Conservation (phyloP, 2,113 vertebrate species). For the Lepus europaeus region DNA sequence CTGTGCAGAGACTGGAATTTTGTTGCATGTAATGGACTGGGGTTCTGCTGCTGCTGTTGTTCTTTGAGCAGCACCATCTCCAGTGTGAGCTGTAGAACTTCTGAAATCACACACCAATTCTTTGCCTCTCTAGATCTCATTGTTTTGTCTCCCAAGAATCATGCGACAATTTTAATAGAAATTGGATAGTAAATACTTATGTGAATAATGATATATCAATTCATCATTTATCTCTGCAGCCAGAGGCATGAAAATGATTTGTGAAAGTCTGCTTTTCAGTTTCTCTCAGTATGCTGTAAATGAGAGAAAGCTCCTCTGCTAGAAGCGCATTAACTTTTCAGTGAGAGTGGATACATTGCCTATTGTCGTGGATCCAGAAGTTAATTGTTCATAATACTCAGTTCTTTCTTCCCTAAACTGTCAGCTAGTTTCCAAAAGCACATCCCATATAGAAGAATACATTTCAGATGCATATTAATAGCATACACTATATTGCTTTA, state of each 20-base stretch:
- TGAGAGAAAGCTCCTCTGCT: not conserved
- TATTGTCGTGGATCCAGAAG: constrained; percentile 15
- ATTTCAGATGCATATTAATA: not conserved
- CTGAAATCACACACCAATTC: constrained; percentile 23
- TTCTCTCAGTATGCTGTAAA: constrained; percentile 72
- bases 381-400: constrained; percentile 54
- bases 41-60: not conserved
- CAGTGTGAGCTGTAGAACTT: constrained; percentile 46
- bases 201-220: constrained; percentile 79
- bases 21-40: not conserved
- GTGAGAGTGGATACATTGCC: constrained; percentile 57
- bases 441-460: not conserved
- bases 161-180: constrained; percentile 82
- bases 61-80: constrained; percentile 38
- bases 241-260: constrained; percentile 75
- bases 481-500: constrained; percentile 29
- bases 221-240: constrained; percentile 80
- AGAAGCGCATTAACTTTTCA: not conserved
- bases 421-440: constrained; percentile 1
- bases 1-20: constrained; percentile 41
- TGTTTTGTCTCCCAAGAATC: constrained; percentile 82
- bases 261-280: not conserved
- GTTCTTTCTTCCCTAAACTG: constrained; percentile 69
- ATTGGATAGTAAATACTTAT: constrained; percentile 79
- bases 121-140: constrained; percentile 75